Evolutionary conservation across 2,888 invertebrate species (phyloP), one percentile per base, ranked within the genome.

Genomic region (Megamerina dolium): DNA sequence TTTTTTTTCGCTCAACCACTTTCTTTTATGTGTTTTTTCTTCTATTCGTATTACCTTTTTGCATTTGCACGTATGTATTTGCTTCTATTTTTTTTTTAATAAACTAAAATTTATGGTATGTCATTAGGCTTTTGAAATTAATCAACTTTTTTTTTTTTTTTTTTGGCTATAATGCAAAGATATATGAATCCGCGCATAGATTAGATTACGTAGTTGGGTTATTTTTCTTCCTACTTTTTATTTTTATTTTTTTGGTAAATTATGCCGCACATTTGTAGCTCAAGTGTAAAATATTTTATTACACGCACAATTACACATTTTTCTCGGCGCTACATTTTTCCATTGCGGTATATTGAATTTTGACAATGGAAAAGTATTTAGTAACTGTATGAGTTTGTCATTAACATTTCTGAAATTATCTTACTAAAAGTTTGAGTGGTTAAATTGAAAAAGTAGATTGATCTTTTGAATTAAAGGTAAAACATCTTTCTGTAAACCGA

Each of bases 41-140:
- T 34, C 45, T 45, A 43, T 17, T 27, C 18, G 16, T 26, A 44
- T 14, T 23, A 16, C 18, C 35, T 43, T n/a, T 31, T 31, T 34
- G 9, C 14, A 4, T 27, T 13, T 35, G 26, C 19, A 18, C 31
- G 12, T 10, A 33, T 14, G n/a, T 17, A 30, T 23, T 3, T 21
- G 14, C 13, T 18, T 36, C 4, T 19, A 26, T 19, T 3, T 4
- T n/a, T 4, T 49, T 55, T 60, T 61, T 61, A 57, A 63, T 63
- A 61, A 62, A 63, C 58, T 58, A 43, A 42, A 62, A 66, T 66
- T 64, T 63, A 64, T 64, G 51, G 52, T 54, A 46, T 49, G 48
- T 56, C 63, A 63, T 64, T 64, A 63, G 59, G 55, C 52, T 51
- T 41, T 46, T 37, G 37, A 53, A 59, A 66, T 64, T 66, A 63